phyloP scores from a whole-genome alignment of 1,140 invertebrate species.

The Lerema accius region DNA sequence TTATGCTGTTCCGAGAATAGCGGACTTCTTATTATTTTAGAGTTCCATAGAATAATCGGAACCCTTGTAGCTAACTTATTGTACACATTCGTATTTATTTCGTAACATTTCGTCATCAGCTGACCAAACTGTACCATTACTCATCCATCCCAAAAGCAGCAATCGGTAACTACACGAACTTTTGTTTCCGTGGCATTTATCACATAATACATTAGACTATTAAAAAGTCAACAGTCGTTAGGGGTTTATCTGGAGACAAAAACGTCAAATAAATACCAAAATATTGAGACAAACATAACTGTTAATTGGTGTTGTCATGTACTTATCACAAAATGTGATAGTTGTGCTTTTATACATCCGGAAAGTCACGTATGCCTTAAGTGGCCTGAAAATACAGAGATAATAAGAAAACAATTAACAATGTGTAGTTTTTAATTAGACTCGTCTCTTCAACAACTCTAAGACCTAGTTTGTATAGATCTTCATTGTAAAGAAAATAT shows the following conservation, averaged over 20 bases:
- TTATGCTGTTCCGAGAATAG: no score
- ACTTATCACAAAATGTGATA: conserved; percentile 22
- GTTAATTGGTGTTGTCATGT: conserved; percentile 19
- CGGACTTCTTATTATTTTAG: no score
- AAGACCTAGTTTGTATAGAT: no score
- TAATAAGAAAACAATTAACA: not conserved
- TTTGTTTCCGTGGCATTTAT: conserved; percentile 16
- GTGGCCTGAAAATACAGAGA: not conserved
- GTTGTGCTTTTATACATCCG: conserved; percentile 13
- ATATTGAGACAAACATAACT: conserved; percentile 4
- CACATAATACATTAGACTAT: conserved; percentile 11
- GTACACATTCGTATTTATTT: no score
- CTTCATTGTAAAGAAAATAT: no score
- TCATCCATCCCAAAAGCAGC: no score
- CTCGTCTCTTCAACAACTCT: no score
- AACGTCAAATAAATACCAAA: conserved; percentile 27
- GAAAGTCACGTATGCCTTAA: not conserved
- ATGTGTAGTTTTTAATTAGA: no score
- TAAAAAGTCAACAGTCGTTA: conserved; percentile 31
- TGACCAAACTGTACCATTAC: no score
- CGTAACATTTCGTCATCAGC: no score
- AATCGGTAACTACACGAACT: conserved; percentile 1
- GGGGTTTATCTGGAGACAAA: conserved; percentile 19
- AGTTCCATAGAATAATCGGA: no score
- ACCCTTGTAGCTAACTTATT: no score